Evolutionary conservation across 2,888 invertebrate genomes (phyloP).

Genomic region (Hirtodrosophila histrioides): DNA sequence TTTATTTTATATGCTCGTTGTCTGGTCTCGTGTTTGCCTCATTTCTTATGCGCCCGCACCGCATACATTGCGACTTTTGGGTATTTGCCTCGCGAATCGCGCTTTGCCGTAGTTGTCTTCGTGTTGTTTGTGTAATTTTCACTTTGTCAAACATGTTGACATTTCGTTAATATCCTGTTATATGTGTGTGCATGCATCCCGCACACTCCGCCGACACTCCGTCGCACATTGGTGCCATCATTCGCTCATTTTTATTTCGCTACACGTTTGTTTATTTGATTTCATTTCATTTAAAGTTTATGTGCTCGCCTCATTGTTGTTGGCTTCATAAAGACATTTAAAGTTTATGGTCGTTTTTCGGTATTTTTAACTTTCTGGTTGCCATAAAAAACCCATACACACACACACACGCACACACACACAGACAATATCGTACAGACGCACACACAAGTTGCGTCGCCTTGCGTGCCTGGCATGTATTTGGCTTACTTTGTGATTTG

Average conservation of each 20-base stretch:
- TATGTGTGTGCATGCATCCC: constrained; percentile 46
- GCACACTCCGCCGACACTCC: neutral
- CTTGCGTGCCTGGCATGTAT: constrained; percentile 73
- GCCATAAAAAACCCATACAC: constrained; percentile 52
- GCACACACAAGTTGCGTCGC: constrained; percentile 25
- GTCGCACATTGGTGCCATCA: neutral
- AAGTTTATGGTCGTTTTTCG: constrained; percentile 67
- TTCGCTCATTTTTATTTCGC: constrained; percentile 56
- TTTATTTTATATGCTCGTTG: constrained; percentile 41
- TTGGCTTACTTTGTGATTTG: constrained; percentile 80
- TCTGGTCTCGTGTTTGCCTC: constrained; percentile 32
- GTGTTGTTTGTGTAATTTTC: constrained; percentile 61
- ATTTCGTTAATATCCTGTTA: constrained; percentile 74
- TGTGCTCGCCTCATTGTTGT: constrained; percentile 48
- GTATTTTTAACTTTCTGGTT: constrained; percentile 63
- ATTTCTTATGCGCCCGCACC: constrained; percentile 60
- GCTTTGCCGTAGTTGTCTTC: constrained; percentile 18
- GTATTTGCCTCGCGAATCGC: constrained; percentile 15
- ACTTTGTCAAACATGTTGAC: constrained; percentile 79
- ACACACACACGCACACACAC: constrained; percentile 13
- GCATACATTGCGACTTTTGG: constrained; percentile 35
- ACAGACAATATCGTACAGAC: constrained; percentile 2
- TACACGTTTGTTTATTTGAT: constrained; percentile 73
- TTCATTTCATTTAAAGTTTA: constrained; percentile 73
- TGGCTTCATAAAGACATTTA: constrained; percentile 77